Percentiles rank a stretch among this genome's conserved stretches.
Conservation (phyloP, 2,113 vertebrate species). For the Periophthalmus modestus region DNA sequence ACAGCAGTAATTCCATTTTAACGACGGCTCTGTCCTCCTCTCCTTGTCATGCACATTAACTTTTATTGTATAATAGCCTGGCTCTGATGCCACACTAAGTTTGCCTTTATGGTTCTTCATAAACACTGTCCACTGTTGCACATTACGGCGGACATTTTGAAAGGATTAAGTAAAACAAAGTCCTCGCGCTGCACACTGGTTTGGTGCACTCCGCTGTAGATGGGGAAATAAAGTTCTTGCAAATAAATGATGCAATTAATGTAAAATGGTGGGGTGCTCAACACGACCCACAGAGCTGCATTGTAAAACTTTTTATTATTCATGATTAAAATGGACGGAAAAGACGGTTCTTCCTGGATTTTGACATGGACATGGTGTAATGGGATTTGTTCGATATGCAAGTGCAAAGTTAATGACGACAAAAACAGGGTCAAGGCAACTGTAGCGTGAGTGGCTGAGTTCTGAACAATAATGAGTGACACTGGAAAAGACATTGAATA, state of each 20-base stretch:
- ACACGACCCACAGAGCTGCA: background rate
- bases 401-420: background rate
- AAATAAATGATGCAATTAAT: slow-evolving; percentile 6
- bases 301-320: background rate
- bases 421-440: background rate
- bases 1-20: slow-evolving; percentile 68
- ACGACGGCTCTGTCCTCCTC: slow-evolving; percentile 67
- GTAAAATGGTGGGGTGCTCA: background rate
- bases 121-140: slow-evolving; percentile 66
- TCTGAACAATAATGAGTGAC: background rate
- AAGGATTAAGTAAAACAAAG: slow-evolving; percentile 65
- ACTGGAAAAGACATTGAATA: background rate
- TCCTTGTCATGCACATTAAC: slow-evolving; percentile 69
- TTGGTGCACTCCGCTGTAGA: slow-evolving; percentile 6
- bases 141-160: slow-evolving; percentile 56
- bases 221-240: slow-evolving; percentile 14
- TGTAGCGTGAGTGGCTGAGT: background rate
- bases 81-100: slow-evolving; percentile 68
- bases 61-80: slow-evolving; percentile 74
- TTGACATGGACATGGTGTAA: background rate
- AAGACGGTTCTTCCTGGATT: background rate
- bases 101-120: slow-evolving; percentile 72
- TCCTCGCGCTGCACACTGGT: slow-evolving; percentile 33
- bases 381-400: background rate
- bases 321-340: background rate